Percentiles rank a stretch among this genome's conserved stretches.
Evolutionary conservation across 2,888 invertebrate species (phyloP).

Genomic region (Chrysolina americana): DNA sequence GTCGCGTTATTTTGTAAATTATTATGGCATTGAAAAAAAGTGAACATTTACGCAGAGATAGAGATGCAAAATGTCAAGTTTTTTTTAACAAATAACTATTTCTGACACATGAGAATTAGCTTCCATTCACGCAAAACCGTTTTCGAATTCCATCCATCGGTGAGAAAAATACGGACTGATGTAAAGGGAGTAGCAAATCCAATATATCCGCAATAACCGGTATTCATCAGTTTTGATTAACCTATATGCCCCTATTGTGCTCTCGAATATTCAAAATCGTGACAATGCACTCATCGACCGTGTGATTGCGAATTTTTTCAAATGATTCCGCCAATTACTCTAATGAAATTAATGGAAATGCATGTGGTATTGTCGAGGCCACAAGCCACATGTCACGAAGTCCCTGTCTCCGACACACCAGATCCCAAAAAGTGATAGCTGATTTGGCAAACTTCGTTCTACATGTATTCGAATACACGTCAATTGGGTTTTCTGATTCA

Average conservation of each 20-base stretch:
- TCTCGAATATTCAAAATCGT: slow-evolving; percentile 30
- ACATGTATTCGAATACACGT: slow-evolving; percentile 43
- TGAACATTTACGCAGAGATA: no score
- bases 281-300: slow-evolving; percentile 30
- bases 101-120: no score
- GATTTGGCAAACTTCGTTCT: slow-evolving; percentile 50
- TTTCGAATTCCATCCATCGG: no score
- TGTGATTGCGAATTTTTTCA: slow-evolving; percentile 31
- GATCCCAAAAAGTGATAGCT: slow-evolving; percentile 61
- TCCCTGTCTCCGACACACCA: slow-evolving; percentile 59
- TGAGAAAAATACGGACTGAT: neutral
- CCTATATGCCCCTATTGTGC: slow-evolving; percentile 13
- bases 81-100: no score
- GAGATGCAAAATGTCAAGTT: no score
- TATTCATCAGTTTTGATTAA: slow-evolving; percentile 14
- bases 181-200: neutral
- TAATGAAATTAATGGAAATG: slow-evolving; percentile 68
- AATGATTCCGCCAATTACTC: slow-evolving; percentile 48
- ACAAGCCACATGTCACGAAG: slow-evolving; percentile 57
- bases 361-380: slow-evolving; percentile 65
- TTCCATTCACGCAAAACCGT: no score
- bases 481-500: slow-evolving; percentile 37
- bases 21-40: no score
- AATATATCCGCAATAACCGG: slow-evolving; percentile 11
- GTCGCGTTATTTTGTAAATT: no score